Evolutionary conservation across 2,113 vertebrate genomes (phyloP).

Genomic region (Pelobates fuscus): DNA sequence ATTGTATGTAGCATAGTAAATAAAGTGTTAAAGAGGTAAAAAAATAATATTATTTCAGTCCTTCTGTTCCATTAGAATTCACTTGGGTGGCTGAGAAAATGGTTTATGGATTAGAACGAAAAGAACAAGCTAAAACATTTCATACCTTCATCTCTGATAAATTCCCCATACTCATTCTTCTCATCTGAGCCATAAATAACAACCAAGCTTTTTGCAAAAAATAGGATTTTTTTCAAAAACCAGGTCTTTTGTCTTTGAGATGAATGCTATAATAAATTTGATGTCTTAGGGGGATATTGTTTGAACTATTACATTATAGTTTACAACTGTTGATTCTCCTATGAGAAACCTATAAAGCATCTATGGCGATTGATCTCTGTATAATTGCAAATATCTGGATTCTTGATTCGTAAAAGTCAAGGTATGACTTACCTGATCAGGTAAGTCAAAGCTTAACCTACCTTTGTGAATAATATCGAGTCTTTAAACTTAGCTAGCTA

Average conservation of each 20-base stretch:
- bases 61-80: constrained; percentile 87
- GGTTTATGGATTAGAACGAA: constrained; percentile 86
- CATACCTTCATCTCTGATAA: constrained; percentile 87
- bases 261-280: constrained; percentile 86
- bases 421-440: neutral
- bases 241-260: constrained; percentile 82
- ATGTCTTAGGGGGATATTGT: constrained; percentile 80
- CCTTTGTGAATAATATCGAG: no score
- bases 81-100: constrained; percentile 86
- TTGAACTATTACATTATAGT: constrained; percentile 83
- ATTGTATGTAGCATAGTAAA: constrained; percentile 65
- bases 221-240: constrained; percentile 74
- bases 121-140: constrained; percentile 87
- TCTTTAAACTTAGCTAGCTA: no score
- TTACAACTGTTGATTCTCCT: constrained; percentile 84
- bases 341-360: constrained; percentile 74
- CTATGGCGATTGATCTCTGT: constrained; percentile 77
- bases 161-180: constrained; percentile 87
- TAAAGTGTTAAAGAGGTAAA: constrained; percentile 80
- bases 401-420: constrained; percentile 1
- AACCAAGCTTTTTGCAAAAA: constrained; percentile 80
- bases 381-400: constrained; percentile 40
- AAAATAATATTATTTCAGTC: constrained; percentile 83
- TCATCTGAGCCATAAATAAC: constrained; percentile 87
- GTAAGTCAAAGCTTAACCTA: no score